These are phyloP conservation scores for Oncorhynchus tshawytscha DNA, from an alignment of 2,113 vertebrate species.

Conservation along the genomic window DNA sequence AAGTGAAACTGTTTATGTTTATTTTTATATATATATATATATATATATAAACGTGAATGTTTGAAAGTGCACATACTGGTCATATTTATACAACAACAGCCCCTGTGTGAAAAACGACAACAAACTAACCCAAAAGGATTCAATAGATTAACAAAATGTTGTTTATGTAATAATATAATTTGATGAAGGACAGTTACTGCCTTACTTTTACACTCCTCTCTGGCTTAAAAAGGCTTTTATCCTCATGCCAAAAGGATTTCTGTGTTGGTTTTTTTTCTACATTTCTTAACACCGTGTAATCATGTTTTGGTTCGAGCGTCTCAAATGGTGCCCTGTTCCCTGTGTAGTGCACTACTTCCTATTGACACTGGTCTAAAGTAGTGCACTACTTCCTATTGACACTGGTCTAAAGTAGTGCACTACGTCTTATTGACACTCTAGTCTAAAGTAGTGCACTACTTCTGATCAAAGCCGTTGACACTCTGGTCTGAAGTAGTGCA, in stretches of 20 bases:
- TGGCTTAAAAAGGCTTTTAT: constrained; percentile 52
- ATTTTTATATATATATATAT: too few species aligned
- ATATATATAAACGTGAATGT: constrained; percentile 20
- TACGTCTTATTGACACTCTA: too few species aligned
- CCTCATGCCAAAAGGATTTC: constrained; percentile 53
- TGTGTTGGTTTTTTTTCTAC: constrained; percentile 19
- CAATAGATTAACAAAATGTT: background rate
- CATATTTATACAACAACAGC: constrained; percentile 11
- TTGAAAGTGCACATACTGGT: constrained; percentile 46
- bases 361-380: too few species aligned
- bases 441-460: too few species aligned
- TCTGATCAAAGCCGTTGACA: too few species aligned
- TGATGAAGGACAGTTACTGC: constrained; percentile 52
- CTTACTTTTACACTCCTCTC: constrained; percentile 57
- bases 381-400: too few species aligned
- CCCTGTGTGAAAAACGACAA: too few species aligned
- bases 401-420: too few species aligned
- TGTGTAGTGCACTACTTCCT: too few species aligned
- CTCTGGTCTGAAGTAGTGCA: too few species aligned
- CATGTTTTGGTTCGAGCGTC: background rate
- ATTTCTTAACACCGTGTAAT: constrained; percentile 42
- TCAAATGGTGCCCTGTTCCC: too few species aligned
- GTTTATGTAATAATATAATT: constrained; percentile 6
- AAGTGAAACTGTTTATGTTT: background rate
- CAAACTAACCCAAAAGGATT: constrained; percentile 11